These are phyloP conservation scores for Diadegma fenestrale DNA, from an alignment of 2,888 invertebrate species.

Conservation along the genomic window DNA sequence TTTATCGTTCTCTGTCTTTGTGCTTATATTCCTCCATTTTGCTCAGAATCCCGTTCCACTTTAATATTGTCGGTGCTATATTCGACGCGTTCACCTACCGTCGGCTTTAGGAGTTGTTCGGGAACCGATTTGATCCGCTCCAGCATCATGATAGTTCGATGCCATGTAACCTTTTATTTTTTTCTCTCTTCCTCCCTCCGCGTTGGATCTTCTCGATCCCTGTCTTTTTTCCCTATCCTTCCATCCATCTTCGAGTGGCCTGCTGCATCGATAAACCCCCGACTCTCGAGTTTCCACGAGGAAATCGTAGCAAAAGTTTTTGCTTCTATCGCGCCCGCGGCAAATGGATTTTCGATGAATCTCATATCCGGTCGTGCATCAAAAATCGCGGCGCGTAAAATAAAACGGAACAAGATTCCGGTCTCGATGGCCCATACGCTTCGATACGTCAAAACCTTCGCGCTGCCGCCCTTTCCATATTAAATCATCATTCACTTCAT, in stretches of 20 bases:
- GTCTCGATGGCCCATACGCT: background rate
- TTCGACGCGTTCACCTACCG: conserved; percentile 42
- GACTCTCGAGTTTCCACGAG: conserved; percentile 42
- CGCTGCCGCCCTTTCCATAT: background rate
- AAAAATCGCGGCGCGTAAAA: conserved; percentile 42
- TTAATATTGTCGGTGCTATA: conserved; percentile 44
- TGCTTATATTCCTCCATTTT: conserved; percentile 43
- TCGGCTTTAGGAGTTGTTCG: conserved; percentile 55
- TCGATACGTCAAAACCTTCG: too few relatives aligned
- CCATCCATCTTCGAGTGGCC: conserved; percentile 59
- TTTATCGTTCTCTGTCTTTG: conserved; percentile 17
- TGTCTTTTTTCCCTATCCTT: conserved; percentile 57
- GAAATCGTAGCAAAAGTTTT: conserved; percentile 60
- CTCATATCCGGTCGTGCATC: conserved; percentile 63
- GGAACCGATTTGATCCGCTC: conserved; percentile 64
- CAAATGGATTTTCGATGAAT: conserved; percentile 68
- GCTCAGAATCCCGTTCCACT: conserved; percentile 50
- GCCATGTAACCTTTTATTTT: conserved; percentile 24
- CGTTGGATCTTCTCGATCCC: conserved; percentile 24
- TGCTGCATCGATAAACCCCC: conserved; percentile 51
- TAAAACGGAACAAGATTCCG: background rate
- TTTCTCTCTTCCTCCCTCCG: background rate
- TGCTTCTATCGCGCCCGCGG: conserved; percentile 43
- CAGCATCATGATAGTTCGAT: conserved; percentile 34
- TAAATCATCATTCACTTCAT: background rate